phyloP scores from a whole-genome alignment of 1,140 invertebrate genomes.

The Portunus trituberculatus region DNA sequence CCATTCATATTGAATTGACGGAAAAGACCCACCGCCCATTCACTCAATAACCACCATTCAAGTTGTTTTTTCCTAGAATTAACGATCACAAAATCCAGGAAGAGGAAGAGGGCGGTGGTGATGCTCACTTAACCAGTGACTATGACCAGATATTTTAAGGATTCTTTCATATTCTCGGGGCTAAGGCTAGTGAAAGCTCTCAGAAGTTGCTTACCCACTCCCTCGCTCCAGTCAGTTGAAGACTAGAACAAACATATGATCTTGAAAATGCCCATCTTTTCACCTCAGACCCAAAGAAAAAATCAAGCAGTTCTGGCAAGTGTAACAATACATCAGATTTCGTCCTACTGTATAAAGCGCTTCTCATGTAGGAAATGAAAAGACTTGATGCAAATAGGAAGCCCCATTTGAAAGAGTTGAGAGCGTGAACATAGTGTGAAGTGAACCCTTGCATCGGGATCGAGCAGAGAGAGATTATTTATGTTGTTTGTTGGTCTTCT shows the following conservation, averaged over 20 bases:
- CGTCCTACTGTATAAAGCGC: not conserved
- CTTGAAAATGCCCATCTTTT: not conserved
- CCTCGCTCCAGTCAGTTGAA: not conserved
- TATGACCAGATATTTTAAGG: no score
- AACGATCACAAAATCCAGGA: not conserved
- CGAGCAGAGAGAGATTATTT: not conserved
- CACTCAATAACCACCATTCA: not conserved
- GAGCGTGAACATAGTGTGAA: not conserved
- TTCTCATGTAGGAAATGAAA: not conserved
- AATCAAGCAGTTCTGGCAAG: not conserved
- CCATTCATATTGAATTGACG: not conserved
- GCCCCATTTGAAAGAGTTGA: constrained; percentile 6
- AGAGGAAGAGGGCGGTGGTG: no score
- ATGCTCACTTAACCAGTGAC: no score
- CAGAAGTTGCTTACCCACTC: not conserved
- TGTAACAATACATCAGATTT: not conserved
- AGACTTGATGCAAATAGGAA: constrained; percentile 18
- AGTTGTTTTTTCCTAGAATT: not conserved
- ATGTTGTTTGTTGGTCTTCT: not conserved
- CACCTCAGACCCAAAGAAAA: not conserved
- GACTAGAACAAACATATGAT: not conserved
- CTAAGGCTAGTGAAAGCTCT: not conserved
- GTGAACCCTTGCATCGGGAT: no score
- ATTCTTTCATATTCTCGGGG: not conserved
- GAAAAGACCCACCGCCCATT: not conserved